These are phyloP conservation scores for Brachionus calyciflorus DNA, from an alignment of 1,140 invertebrate genomes.

Conservation along the genomic window DNA sequence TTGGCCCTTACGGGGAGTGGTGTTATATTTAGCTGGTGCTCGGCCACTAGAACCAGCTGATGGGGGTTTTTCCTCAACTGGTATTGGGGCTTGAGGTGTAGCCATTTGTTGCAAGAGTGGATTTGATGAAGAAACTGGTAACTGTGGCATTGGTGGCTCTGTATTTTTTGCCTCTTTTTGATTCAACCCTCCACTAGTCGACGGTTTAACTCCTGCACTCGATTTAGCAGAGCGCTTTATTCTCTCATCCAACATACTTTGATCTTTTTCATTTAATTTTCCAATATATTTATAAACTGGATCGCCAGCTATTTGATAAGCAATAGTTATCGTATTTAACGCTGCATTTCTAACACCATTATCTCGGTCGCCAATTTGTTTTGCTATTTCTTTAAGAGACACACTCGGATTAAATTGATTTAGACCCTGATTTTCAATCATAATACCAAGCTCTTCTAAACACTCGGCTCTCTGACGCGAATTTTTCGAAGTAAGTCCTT, in stretches of 20 bases:
- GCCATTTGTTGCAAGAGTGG: neutral
- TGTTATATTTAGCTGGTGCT: neutral
- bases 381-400: slow-evolving; percentile 85
- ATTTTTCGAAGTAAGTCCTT: slow-evolving; percentile 93
- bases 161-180: neutral
- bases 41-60: neutral
- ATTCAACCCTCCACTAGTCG: neutral
- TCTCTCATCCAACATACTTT: slow-evolving; percentile 85
- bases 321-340: slow-evolving; percentile 85
- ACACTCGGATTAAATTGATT: slow-evolving; percentile 73
- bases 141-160: slow-evolving; percentile 1
- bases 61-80: neutral
- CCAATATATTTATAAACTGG: slow-evolving; percentile 85
- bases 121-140: neutral
- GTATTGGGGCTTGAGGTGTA: neutral
- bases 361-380: slow-evolving; percentile 89
- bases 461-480: slow-evolving; percentile 86
- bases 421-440: slow-evolving; percentile 83
- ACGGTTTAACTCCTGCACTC: neutral
- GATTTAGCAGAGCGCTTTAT: slow-evolving; percentile 70
- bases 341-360: slow-evolving; percentile 92
- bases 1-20: slow-evolving; percentile 34
- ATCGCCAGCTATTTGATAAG: slow-evolving; percentile 84
- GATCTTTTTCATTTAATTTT: slow-evolving; percentile 86
- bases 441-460: slow-evolving; percentile 79